phyloP scores from a whole-genome alignment of 2,113 vertebrate genomes.

The Oncorhynchus kisutch region DNA sequence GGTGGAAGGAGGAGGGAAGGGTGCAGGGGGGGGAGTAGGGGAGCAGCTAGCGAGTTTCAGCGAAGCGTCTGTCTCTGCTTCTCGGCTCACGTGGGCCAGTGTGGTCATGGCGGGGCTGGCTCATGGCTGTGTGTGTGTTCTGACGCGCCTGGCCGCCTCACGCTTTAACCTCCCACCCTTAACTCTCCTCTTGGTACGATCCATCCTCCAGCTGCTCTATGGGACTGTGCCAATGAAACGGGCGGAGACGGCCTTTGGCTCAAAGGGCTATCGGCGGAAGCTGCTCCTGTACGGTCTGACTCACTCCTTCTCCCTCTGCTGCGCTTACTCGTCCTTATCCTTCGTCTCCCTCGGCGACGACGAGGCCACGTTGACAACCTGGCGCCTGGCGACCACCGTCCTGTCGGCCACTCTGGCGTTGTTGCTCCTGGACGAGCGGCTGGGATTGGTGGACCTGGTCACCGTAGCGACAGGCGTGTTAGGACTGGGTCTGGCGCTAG shows the following conservation, averaged over 20 bases:
- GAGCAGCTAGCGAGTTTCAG: conserved; percentile 79
- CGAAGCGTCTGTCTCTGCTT: conserved; percentile 81
- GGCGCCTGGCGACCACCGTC: conserved; percentile 89
- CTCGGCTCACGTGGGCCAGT: conserved; percentile 85
- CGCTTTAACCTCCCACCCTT: conserved; percentile 87
- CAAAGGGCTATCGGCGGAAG: conserved; percentile 82
- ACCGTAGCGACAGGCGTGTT: conserved; percentile 82
- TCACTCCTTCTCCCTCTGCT: conserved; percentile 93
- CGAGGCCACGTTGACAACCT: conserved; percentile 75
- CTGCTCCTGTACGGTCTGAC: conserved; percentile 87
- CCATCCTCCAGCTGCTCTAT: conserved; percentile 83
- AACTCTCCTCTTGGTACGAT: conserved; percentile 88
- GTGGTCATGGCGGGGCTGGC: conserved; percentile 86
- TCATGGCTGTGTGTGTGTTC: conserved; percentile 85
- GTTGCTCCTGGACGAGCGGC: conserved; percentile 88
- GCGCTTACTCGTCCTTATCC: conserved; percentile 87
- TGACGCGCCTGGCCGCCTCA: conserved; percentile 85
- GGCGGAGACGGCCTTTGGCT: conserved; percentile 87
- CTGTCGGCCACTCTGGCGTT: conserved; percentile 89
- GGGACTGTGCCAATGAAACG: conserved; percentile 81
- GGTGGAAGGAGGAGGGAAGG: conserved; percentile 49
- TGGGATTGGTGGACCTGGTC: conserved; percentile 80
- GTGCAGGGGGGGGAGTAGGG: conserved; percentile 59
- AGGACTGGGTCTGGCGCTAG: conserved; percentile 85
- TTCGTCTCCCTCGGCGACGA: conserved; percentile 85